phyloP scores from a whole-genome alignment of 2,113 vertebrate species.

The Cinclus cinclus region DNA sequence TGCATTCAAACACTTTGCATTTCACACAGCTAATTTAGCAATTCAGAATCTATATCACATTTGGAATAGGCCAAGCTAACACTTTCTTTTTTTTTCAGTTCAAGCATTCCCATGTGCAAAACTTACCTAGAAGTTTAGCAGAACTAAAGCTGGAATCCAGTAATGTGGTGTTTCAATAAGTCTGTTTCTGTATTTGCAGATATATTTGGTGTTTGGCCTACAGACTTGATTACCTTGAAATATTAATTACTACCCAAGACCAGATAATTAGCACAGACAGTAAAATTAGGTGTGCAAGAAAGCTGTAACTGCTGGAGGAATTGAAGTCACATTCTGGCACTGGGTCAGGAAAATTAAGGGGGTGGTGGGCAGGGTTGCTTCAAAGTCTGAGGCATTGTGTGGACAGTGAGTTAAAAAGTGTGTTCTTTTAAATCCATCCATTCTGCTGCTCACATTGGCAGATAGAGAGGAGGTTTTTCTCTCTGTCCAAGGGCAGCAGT shows the following conservation, averaged over 20 bases:
- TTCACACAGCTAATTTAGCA: neutral
- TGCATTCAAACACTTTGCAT: neutral
- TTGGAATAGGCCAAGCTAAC: neutral
- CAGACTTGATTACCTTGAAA: neutral
- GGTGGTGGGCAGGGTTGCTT: neutral
- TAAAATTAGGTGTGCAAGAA: neutral
- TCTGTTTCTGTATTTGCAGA: neutral
- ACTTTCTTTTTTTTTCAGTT: neutral
- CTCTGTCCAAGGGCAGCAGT: neutral
- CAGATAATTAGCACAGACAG: neutral
- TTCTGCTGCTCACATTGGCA: fast-evolving
- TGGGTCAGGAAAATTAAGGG: neutral
- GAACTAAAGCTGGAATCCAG: neutral
- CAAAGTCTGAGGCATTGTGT: neutral
- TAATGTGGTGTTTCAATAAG: neutral
- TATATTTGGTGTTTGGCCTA: neutral
- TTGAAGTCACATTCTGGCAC: neutral
- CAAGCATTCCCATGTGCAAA: neutral
- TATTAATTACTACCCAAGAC: neutral
- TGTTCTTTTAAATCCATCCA: neutral
- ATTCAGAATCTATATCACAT: neutral
- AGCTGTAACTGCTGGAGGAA: neutral
- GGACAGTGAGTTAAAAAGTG: neutral
- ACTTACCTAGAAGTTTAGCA: neutral
- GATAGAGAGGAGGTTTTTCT: neutral